Evolutionary conservation across 1,140 invertebrate genomes (phyloP), one percentile per base, ranked within the genome.

Genomic region (Drosophila lacteicornis): DNA sequence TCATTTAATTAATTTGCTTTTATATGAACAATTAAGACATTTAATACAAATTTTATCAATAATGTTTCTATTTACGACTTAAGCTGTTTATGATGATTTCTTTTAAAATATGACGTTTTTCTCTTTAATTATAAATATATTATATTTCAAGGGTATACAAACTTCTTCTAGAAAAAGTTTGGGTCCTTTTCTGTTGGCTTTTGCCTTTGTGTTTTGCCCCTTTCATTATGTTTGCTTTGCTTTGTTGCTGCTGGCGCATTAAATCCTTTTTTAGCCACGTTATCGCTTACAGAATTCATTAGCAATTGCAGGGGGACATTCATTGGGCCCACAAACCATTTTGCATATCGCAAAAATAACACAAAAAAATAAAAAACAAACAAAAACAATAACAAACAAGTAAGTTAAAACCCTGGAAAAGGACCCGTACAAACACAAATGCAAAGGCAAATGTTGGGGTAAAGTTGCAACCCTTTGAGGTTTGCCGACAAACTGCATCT

Each of bases 211-310:
- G 50, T 63, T 40, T n/a, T 5, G 33, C 67, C 45, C 38, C 17
- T 51, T 47, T 57, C 38, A 22, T 59, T 51, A 51, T 43, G 17
- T 71, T 60, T 50, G 53, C 67, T 22, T 69, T 33, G 42, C 43
- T 71, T 71, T 71, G 63, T 42, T 42, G 66, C 66, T 70, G 43
- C 45, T 30, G 69, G 69, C 49, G 69, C 69, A 71, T 73, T 73
- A 71, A 73, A 70, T 69, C 70, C 69, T 59, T 73, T 50, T 73
- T 47, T 70, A 50, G 45, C 66, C 55, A 22, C 30, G 45, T 47
- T 71, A 71, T 59, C 69, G 69, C 67, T 71, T 71, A 38, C 46
- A 71, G 67, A 73, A 73, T 73, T 73, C 69, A 73, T 73, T 73
- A 73, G 68, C 53, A 36, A 73, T 59, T 71, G 67, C 69, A 71